Conservation (phyloP, 2,797 vertebrate species). For the Poecile montanus region DNA sequence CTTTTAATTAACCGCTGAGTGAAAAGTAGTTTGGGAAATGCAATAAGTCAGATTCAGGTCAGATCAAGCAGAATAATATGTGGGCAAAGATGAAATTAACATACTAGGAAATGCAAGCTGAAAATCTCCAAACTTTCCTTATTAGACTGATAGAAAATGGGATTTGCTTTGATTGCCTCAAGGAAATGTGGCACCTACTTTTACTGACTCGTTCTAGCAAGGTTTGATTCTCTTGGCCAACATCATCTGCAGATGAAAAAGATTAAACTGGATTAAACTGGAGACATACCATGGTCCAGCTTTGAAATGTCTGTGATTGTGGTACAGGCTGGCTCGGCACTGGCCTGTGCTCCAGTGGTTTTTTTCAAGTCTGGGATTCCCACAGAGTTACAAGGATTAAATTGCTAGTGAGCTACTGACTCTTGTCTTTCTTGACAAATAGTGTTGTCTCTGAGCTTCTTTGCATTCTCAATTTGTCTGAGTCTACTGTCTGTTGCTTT, state of each 20-base stretch:
- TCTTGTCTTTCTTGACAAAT: not conserved
- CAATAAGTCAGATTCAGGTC: conserved; percentile 72
- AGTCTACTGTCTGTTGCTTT: not conserved
- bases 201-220: not conserved
- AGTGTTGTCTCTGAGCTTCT: not conserved
- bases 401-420: not conserved
- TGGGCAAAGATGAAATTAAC: conserved; percentile 70
- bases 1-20: conserved; percentile 71
- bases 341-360: not conserved
- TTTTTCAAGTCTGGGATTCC: not conserved
- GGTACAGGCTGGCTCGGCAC: not conserved
- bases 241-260: not conserved
- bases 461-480: not conserved
- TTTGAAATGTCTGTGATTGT: not conserved
- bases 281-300: not conserved
- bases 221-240: not conserved
- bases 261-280: not conserved
- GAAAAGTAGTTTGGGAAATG: conserved; percentile 70
- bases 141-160: conserved; percentile 42
- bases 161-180: conserved; percentile 29
- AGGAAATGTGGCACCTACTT: not conserved
- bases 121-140: conserved; percentile 61
- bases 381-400: not conserved
- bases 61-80: conserved; percentile 77
- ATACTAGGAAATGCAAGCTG: conserved; percentile 65